Base-by-base conservation (phyloP, 2,888 invertebrate genomes). In the Thereva unica region DNA sequence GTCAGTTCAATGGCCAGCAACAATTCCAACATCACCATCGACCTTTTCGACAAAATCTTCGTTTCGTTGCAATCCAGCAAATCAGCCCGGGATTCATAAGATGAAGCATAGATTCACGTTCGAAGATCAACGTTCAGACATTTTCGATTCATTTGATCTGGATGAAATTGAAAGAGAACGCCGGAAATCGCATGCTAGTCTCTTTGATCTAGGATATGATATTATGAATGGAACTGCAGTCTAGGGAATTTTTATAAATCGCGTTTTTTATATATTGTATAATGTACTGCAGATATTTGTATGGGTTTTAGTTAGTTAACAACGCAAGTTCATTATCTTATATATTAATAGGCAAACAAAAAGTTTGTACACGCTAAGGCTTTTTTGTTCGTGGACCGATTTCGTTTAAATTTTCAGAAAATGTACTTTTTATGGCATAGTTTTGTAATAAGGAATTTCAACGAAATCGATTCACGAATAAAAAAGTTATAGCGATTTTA, bases 101-200 rank as follows among this genome's bases (percentile, higher is more conserved):
- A 77, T 78, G 40, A 76, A 76, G 49, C 75, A 77, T 2, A 74
- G 72, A 34, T 78, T 75, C 63, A 78, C 76, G 1, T 79, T 78
- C 64, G 78, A 79, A 56, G 78, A 77, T 65, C 61, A 70, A 9
- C 8, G 42, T 9, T 41, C 65, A 4, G 42, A 69, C 68, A n/a
- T 53, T 71, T 70, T 71, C 53, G 76, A 76, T 34, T 74, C 75
- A 8, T 81, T 79, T 66, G 80, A 81, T 73, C 72, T 81, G 59
- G 80, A 81, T 66, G 76, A 79, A 71, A 79, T 81, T 42, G 81
- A 81, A 67, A 76, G 76, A 34, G 81, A 80, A 67, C 75, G 81
- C 3, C 73, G 80, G 35, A 77, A 78, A 61, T 81, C 81, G 2
- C 80, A 81, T 73, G 80, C 80, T n/a, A 80, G 74, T 66, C 75